Evolutionary conservation across 2,888 invertebrate species (phyloP).

Genomic region (Nomada flava): DNA sequence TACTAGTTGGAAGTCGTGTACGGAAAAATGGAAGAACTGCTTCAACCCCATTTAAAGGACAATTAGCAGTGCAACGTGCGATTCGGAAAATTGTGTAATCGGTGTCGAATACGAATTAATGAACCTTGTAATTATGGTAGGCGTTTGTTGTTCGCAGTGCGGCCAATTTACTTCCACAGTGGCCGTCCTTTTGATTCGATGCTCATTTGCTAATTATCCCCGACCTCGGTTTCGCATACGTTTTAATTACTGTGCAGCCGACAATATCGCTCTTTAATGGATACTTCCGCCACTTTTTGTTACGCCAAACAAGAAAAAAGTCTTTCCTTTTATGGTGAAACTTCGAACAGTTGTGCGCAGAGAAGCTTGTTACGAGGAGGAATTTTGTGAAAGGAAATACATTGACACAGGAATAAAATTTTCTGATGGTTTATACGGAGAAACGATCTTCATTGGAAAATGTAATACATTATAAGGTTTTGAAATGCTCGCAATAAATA

Average conservation of each 20-base stretch:
- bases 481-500: too few relatives aligned
- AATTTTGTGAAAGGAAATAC: too few relatives aligned
- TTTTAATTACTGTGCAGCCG: conserved; percentile 37
- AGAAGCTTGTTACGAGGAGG: too few relatives aligned
- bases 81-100: conserved; percentile 29
- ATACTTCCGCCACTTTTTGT: background rate
- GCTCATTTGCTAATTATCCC: conserved; percentile 43
- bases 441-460: too few relatives aligned
- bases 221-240: conserved; percentile 17
- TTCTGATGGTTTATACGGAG: too few relatives aligned
- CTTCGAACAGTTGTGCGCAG: background rate
- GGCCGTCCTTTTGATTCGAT: conserved; percentile 44
- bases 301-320: background rate
- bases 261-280: conserved; percentile 21
- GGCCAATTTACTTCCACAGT: conserved; percentile 46
- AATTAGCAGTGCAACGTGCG: conserved; percentile 35
- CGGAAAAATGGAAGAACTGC: background rate
- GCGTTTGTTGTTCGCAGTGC: conserved; percentile 34
- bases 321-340: background rate
- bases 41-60: conserved; percentile 8
- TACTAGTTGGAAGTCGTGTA: conserved; percentile 17
- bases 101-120: conserved; percentile 33
- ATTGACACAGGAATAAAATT: too few relatives aligned
- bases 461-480: too few relatives aligned
- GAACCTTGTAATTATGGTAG: conserved; percentile 37